phyloP scores from a whole-genome alignment of 92 coral and sea anemone species.

The Chrysogorgia sp. region DNA sequence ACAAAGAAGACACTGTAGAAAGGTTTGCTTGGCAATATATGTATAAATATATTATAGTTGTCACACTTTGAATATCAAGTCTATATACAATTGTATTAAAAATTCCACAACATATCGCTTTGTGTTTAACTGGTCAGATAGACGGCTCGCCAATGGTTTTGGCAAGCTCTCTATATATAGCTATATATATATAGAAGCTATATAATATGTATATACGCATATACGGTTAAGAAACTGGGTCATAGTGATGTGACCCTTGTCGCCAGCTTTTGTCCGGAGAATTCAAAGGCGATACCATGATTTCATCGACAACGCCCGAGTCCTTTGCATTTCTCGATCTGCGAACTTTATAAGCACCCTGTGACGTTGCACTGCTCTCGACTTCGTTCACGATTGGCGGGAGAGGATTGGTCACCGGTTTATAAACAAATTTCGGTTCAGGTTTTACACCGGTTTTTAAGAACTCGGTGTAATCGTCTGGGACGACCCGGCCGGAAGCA shows the following conservation, averaged over 20 bases:
- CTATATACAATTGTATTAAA: no score
- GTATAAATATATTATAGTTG: no score
- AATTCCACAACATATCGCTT: no score
- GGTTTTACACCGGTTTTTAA: conserved; percentile 81
- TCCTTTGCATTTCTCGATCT: conserved; percentile 64
- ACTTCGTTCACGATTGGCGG: conserved; percentile 86
- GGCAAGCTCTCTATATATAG: no score
- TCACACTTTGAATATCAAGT: no score
- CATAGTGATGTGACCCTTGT: conserved; percentile 55
- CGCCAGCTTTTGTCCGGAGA: conserved; percentile 99
- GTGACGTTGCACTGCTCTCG: conserved; percentile 57
- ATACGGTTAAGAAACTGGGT: conserved; percentile 28
- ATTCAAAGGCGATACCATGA: conserved; percentile 89
- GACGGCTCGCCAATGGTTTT: no score
- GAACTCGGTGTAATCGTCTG: conserved; percentile 88
- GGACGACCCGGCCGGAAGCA: conserved; percentile 64
- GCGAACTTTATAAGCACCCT: conserved; percentile 72
- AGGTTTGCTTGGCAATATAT: no score
- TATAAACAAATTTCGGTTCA: conserved; percentile 91
- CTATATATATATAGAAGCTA: no score
- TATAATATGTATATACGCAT: no score
- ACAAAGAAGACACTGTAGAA: no score
- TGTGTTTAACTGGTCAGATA: no score
- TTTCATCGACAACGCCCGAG: conserved; percentile 70
- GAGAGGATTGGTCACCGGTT: conserved; percentile 89